Evolutionary conservation across 2,113 vertebrate species (phyloP), one percentile per base, ranked within the genome.

Genomic region (Pelecanoides urinatrix): DNA sequence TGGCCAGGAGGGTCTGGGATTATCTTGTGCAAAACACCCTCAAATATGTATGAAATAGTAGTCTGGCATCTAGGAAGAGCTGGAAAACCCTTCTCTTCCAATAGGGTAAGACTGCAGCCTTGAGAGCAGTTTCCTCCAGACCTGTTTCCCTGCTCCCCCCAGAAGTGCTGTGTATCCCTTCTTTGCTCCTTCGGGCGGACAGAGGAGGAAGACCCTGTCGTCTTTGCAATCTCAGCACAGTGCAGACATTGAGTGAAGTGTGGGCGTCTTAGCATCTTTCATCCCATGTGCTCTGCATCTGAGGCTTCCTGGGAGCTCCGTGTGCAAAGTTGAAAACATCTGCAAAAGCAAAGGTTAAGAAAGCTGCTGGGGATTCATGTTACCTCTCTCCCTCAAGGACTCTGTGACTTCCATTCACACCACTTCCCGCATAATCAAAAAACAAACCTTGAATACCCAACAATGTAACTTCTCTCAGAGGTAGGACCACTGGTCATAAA

Each of bases 301-400:
- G 91, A 95, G 58, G n/a, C 84, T 95, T 97, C 87, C 89, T 79
- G 74, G 71, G 82, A 94, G 47, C 73, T 71, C 34, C 81, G 82
- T 53, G 32, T 75, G 71, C 40, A 68, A 91, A 88, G 84, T 30
- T 13, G 7, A 95, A 93, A 93, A 89, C 97, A 95, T 96, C 94
- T 97, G 96, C 88, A 94, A 95, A 95, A 94, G 78, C 40, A 88
- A 93, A 96, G 94, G 94, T 96, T 97, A 95, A 96, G 87, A 76
- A 80, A 94, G 92, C 91, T 78, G 52, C 74, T 86, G 65, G 45
- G 76, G 84, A 72, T 29, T 92, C 79, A n/a, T 76, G 87, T 95
- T 94, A 88, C 79, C 63, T 58, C 63, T 81, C n/a, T 92, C 81
- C 92, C 90, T 78, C 1, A 61, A 91, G 96, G 85, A 38, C 61